Evolutionary conservation across 92 coral and sea anemone species (phyloP).

Genomic region (Palythoa grandis): DNA sequence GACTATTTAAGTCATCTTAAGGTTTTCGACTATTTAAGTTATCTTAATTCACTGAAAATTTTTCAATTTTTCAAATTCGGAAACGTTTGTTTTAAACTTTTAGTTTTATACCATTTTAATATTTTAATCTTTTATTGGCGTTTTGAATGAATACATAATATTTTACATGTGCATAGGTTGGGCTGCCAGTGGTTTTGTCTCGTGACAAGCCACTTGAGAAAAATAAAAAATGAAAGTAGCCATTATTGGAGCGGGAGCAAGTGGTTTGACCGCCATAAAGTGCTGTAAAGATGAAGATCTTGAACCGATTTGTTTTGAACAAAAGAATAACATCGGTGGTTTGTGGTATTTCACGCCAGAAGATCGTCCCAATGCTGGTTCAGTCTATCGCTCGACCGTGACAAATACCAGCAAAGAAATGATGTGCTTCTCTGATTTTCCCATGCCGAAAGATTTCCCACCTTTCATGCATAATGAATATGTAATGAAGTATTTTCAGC

Average conservation of each 20-base stretch:
- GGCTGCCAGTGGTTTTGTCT: too few species aligned
- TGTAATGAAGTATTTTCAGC: constrained; percentile 45
- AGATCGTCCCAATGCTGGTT: constrained; percentile 24
- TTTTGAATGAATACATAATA: too few species aligned
- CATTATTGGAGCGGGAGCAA: constrained; percentile 68
- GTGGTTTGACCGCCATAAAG: constrained; percentile 68
- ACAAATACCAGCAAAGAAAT: constrained; percentile 62
- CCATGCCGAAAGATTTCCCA: constrained; percentile 47
- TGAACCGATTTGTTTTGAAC: constrained; percentile 72
- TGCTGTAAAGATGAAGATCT: constrained; percentile 68
- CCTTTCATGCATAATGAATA: constrained; percentile 44
- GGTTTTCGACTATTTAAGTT: too few species aligned
- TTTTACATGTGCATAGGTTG: too few species aligned
- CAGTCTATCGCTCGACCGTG: constrained; percentile 56
- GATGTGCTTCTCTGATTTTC: constrained; percentile 67
- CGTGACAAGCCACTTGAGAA: too few species aligned
- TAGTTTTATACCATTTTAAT: too few species aligned
- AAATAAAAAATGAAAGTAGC: constrained; percentile 55
- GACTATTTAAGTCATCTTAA: too few species aligned
- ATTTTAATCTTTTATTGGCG: too few species aligned
- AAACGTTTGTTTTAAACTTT: too few species aligned
- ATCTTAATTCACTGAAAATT: too few species aligned
- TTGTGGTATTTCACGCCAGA: constrained; percentile 68
- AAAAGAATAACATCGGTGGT: constrained; percentile 64
- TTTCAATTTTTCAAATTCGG: too few species aligned